phyloP scores from a whole-genome alignment of 2,888 invertebrate species.

The Apamea anceps region DNA sequence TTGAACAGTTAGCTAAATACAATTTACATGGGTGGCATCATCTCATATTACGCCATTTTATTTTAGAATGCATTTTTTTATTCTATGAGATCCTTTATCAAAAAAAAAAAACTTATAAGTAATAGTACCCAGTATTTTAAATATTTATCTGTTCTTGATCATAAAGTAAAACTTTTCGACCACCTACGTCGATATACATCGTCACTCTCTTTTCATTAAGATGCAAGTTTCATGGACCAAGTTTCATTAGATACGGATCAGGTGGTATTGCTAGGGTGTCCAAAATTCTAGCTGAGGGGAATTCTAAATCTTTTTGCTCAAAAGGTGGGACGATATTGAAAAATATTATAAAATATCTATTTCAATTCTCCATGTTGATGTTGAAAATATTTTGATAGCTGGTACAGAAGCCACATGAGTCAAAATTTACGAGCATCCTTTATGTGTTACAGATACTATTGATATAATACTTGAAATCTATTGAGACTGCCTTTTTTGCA shows the following conservation, averaged over 20 bases:
- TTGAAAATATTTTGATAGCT: conserved; percentile 18
- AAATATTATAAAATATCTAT: conserved; percentile 8
- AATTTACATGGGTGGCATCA: conserved; percentile 67
- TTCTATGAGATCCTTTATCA: background rate
- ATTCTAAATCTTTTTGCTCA: conserved; percentile 33
- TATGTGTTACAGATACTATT: background rate
- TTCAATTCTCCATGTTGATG: background rate
- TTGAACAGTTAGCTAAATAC: conserved; percentile 57
- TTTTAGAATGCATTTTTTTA: conserved; percentile 3
- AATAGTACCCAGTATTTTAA: background rate
- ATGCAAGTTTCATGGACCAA: conserved; percentile 59
- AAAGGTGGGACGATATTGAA: conserved; percentile 28
- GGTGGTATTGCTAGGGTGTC: conserved; percentile 39
- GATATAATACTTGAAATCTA: background rate
- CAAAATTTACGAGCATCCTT: conserved; percentile 8
- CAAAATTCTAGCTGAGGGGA: conserved; percentile 49
- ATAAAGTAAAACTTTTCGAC: conserved; percentile 7
- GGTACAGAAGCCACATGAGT: conserved; percentile 3
- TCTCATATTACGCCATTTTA: conserved; percentile 25
- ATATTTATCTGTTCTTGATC: background rate
- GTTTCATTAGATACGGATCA: conserved; percentile 64
- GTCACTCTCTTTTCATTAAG: conserved; percentile 40
- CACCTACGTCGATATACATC: conserved; percentile 23
- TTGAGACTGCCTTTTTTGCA: background rate
- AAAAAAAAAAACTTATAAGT: background rate